Percentiles rank a stretch among this genome's conserved stretches.
These are phyloP conservation scores for Margaritifera margaritifera DNA, from an alignment of 2,888 invertebrate genomes.

Conservation along the genomic window DNA sequence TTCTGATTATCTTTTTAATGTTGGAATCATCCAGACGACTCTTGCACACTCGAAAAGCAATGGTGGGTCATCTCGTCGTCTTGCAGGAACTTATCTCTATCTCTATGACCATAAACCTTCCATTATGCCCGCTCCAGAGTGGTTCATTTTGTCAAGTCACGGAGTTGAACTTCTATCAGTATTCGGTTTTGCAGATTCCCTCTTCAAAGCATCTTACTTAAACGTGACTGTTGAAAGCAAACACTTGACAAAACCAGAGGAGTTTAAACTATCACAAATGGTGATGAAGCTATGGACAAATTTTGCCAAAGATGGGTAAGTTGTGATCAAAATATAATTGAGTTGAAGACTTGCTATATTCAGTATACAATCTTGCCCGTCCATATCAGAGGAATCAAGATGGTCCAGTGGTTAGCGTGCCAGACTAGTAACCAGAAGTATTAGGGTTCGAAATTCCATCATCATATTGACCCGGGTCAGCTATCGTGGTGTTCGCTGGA, in stretches of 20 bases:
- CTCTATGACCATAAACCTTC: slow-evolving; percentile 78
- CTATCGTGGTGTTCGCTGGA: no score
- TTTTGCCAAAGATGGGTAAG: slow-evolving; percentile 95
- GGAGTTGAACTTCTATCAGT: slow-evolving; percentile 95
- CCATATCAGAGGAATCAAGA: no score
- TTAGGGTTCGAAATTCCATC: no score
- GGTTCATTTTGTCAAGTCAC: slow-evolving; percentile 94
- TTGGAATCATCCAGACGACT: slow-evolving; percentile 24
- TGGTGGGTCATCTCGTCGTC: neutral
- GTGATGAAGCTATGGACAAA: slow-evolving; percentile 97
- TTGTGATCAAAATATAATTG: neutral
- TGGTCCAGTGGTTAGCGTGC: no score
- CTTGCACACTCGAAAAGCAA: slow-evolving; percentile 18
- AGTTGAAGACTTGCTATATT: no score
- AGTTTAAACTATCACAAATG: slow-evolving; percentile 86
- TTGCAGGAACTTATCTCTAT: slow-evolving; percentile 23
- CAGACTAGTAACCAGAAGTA: no score
- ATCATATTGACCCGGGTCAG: no score
- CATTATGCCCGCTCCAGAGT: slow-evolving; percentile 88
- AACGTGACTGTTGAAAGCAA: slow-evolving; percentile 82
- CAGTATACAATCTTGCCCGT: no score
- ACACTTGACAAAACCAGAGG: slow-evolving; percentile 74
- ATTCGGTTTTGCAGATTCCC: slow-evolving; percentile 78
- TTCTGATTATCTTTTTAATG: slow-evolving; percentile 38
- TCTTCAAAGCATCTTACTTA: slow-evolving; percentile 82